Conservation (phyloP, 2,113 vertebrate genomes). For the Anguilla rostrata region DNA sequence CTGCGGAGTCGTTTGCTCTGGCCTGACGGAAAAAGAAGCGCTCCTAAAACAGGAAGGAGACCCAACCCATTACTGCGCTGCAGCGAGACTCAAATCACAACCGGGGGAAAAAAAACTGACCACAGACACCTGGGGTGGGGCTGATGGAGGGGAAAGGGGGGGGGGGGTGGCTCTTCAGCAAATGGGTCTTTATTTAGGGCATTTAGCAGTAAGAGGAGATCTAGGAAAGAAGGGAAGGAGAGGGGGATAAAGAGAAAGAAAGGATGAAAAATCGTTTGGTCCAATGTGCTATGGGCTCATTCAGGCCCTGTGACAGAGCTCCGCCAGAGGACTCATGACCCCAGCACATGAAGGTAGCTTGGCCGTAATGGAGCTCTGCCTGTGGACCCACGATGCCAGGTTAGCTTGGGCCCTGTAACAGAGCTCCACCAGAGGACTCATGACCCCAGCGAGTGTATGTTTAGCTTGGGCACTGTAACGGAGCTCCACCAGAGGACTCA, state of each 20-base stretch:
- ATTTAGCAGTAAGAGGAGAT: background rate
- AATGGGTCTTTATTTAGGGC: background rate
- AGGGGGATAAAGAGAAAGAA: background rate
- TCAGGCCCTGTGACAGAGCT: no score
- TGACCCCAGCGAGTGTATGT: background rate
- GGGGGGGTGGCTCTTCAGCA: background rate
- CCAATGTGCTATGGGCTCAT: background rate
- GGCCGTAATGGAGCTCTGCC: background rate
- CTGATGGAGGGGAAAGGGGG: background rate
- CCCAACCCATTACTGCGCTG: background rate
- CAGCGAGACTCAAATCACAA: background rate
- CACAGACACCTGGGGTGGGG: background rate
- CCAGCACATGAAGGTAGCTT: background rate
- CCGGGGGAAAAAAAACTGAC: background rate
- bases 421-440: background rate
- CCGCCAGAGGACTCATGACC: no score
- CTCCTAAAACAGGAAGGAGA: background rate
- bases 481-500: background rate
- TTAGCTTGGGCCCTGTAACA: background rate
- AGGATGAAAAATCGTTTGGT: background rate
- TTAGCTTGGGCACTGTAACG: background rate
- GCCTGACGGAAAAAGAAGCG: background rate
- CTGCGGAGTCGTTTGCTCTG: background rate
- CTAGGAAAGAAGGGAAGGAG: background rate
- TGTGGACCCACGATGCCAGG: background rate